Evolutionary conservation across 2,888 invertebrate genomes (phyloP), one percentile per base, ranked within the genome.

Genomic region (Macaria liturata): DNA sequence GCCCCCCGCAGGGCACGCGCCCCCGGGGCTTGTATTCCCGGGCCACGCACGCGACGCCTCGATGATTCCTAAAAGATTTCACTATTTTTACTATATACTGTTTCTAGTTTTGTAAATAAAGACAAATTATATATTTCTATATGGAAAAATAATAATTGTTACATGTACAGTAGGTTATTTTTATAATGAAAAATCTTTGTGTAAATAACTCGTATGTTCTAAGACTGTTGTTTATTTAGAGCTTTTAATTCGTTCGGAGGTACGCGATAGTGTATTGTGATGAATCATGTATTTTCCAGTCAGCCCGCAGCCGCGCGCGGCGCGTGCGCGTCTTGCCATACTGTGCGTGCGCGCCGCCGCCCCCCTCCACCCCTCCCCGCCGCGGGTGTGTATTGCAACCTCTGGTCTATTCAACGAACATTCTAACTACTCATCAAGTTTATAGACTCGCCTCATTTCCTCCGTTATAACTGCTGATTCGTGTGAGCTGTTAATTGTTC

Each of bases 171-270:
- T 91, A 91, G 88, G 79, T 81, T 89, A 90, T 89, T 91, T 91
- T 86, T 88, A 76, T 91, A 87, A 70, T 65, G 59, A 65, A 64
- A 64, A 87, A 86, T 83, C 80, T 87, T 86, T 84, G 85, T 90
- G 90, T 91, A 91, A 90, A 91, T 89, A 91, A 86, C 83, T 80
- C 85, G 81, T 91, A 86, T 86, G 81, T 86, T 83, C 80, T 91
- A 91, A 91, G 91, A 91, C 91, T 91, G 91, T 91, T 91, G 91
- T 89, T 89, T 83, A 85, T 81, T 85, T 88, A 91, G 87, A 91
- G 87, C 82, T 82, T 91, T 88, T 91, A 88, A 89, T 87, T 88
- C 80, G 88, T 88, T 90, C 82, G 80, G 78, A 83, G 81, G 78
- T 83, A 70, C 69, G 65, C 73, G 74, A 79, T 80, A 80, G 76